Evolutionary conservation across 2,888 invertebrate species (phyloP), one percentile per base, ranked within the genome.

Genomic region (Steinernema carpocapsae): DNA sequence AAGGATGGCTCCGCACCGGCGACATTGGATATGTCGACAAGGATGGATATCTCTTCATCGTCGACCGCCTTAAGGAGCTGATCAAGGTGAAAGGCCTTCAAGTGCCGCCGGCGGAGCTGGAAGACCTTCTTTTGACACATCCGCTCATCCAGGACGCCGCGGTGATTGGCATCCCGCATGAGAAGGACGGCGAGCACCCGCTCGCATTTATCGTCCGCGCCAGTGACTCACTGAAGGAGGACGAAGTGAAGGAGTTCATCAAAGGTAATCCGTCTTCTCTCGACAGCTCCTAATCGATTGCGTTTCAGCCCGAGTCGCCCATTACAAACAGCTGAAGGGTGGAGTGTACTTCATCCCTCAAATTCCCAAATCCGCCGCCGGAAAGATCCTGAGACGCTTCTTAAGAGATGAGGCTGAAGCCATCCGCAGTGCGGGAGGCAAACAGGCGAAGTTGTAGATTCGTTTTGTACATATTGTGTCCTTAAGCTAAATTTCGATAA

Each of bases 71-170:
- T 45, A 83, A 84, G 64, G 84, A 84, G 70, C 72, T 84, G 14
- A n/a, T n/a, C n/a, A n/a, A n/a, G n/a, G n/a, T n/a, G n/a, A n/a
- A n/a, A n/a, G n/a, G n/a, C n/a, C n/a, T 83, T 84, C 74, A 83
- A 76, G 94, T 94, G 7, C 92, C 94, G 0, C 94, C 94, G 1
- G 94, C 94, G 0, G 94, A 94, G 89, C 88, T 95, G 48, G 94
- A 95, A 88, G 92, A 92, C n/a, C 85, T 94, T 70, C 88, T 94
- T 48, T 88, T 93, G 72, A 91, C 91, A 46, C 91, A 93, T 89
- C 89, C 91, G 0, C 91, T 91, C 74, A 91, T 94, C 71, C 91
- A 91, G 74, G 94, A 94, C 86, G 92, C 91, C 22, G 94, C 93
- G 45, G 94, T 94, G 51, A 91, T 94, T 84, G 94, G 94, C 22